Percentiles rank a stretch among this genome's conserved stretches.
Conservation (phyloP, 2,888 invertebrate species). For the Chironomus riparius region DNA sequence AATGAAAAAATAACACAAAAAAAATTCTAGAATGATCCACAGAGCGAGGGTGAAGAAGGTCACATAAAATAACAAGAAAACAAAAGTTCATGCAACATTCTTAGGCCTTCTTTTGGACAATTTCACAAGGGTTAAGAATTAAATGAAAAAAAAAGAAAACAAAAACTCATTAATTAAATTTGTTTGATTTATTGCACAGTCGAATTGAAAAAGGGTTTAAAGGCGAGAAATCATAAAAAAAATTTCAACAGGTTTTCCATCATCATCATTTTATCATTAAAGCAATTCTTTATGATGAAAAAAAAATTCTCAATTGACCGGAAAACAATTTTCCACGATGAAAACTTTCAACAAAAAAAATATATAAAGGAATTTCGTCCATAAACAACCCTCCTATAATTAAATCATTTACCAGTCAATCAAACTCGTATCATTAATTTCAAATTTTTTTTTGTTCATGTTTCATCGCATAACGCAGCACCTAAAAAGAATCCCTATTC, state of each 20-base stretch:
- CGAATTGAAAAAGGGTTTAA: conserved; percentile 13
- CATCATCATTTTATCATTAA: neutral
- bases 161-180: conserved; percentile 19
- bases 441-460: neutral
- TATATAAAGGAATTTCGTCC: neutral
- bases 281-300: neutral
- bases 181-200: conserved; percentile 21
- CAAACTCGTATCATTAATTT: conserved; percentile 25
- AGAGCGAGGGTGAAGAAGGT: neutral
- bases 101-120: neutral
- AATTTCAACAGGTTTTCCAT: conserved; percentile 19
- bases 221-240: neutral
- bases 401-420: conserved; percentile 26
- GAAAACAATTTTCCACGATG: neutral
- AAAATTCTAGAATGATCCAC: neutral
- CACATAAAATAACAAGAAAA: neutral
- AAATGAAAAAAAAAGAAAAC: neutral
- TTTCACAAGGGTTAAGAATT: neutral
- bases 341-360: no score
- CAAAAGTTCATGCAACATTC: neutral
- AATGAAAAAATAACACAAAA: conserved; percentile 15
- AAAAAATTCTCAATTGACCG: conserved; percentile 18
- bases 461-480: no score
- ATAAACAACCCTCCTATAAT: neutral
- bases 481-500: no score